Evolutionary conservation across 1,140 invertebrate species (phyloP).

Genomic region (Heliconius hewitsoni): DNA sequence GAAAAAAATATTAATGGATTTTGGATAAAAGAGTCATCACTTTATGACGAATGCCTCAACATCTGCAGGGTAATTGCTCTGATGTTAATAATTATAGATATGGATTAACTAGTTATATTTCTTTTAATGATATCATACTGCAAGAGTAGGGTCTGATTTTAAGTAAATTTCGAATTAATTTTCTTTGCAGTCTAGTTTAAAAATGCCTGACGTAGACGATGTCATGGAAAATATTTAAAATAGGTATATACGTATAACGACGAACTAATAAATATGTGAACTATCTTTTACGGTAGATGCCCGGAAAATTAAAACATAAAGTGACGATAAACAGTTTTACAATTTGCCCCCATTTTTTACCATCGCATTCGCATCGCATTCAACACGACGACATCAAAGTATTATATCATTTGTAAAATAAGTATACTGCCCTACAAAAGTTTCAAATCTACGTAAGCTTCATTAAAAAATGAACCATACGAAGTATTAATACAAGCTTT

Average conservation of each 20-base stretch:
- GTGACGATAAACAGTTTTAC: background rate
- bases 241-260: too few relatives aligned
- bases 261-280: too few relatives aligned
- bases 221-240: too few relatives aligned
- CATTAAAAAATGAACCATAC: background rate
- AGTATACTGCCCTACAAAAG: too few relatives aligned
- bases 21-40: slow-evolving; percentile 24
- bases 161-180: too few relatives aligned
- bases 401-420: background rate
- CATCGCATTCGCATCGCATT: background rate
- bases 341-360: background rate
- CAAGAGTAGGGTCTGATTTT: too few relatives aligned
- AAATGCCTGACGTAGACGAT: too few relatives aligned
- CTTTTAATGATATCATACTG: background rate
- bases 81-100: background rate
- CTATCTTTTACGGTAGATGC: too few relatives aligned
- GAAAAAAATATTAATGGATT: slow-evolving; percentile 27
- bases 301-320: too few relatives aligned
- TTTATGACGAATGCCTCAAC: slow-evolving; percentile 3
- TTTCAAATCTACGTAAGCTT: background rate
- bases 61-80: slow-evolving; percentile 6
- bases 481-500: background rate
- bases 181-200: too few relatives aligned
- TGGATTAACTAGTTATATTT: background rate
- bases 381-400: background rate